Conservation (phyloP, 2,113 vertebrate genomes). For the Campylomormyrus numenius region DNA sequence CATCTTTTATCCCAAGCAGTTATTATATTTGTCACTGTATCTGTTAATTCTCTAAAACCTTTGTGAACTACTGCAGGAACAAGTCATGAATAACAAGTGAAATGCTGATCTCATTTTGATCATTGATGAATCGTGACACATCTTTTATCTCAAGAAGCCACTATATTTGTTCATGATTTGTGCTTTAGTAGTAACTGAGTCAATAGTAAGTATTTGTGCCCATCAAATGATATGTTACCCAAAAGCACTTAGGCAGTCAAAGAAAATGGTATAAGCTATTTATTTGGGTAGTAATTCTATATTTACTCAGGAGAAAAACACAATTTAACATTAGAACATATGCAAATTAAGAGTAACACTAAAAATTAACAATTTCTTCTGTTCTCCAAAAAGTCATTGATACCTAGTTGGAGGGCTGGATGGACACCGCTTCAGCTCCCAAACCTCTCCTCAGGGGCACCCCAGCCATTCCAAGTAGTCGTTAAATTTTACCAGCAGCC, state of each 20-base stretch:
- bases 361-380: neutral
- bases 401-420: neutral
- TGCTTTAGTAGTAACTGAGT: neutral
- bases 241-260: neutral
- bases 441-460: neutral
- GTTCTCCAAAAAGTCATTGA: neutral
- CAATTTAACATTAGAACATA: neutral
- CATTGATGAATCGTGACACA: neutral
- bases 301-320: neutral
- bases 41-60: too few relatives aligned
- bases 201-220: too few relatives aligned
- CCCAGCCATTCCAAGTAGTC: neutral
- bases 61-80: too few relatives aligned
- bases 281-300: neutral
- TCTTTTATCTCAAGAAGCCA: neutral
- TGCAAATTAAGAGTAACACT: neutral
- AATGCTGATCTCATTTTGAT: too few relatives aligned
- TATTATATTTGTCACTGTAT: too few relatives aligned
- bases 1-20: too few relatives aligned
- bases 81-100: too few relatives aligned
- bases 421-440: neutral
- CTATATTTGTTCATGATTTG: too few relatives aligned
- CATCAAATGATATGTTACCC: neutral
- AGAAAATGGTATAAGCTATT: neutral
- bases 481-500: neutral